Evolutionary conservation across 2,113 vertebrate genomes (phyloP).

Genomic region (Scophthalmus maximus): DNA sequence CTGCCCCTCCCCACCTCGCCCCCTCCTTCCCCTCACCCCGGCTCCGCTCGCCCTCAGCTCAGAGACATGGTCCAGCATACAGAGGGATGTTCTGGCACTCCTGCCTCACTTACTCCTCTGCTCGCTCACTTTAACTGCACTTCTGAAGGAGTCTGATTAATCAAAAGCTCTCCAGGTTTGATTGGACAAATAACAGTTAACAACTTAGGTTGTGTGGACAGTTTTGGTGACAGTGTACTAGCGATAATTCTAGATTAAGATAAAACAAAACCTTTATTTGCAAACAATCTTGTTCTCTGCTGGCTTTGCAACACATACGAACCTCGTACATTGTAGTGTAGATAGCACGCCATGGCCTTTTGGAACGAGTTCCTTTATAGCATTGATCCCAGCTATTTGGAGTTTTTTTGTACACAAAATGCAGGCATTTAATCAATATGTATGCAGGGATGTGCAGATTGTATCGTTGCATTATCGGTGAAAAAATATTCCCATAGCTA

Average conservation of each 20-base stretch:
- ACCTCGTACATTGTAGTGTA: constrained; percentile 29
- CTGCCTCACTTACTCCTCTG: constrained; percentile 28
- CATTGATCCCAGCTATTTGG: constrained; percentile 50
- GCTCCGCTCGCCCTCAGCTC: constrained; percentile 56
- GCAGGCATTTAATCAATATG: constrained; percentile 69
- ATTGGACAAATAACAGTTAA: constrained; percentile 68
- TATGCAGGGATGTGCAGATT: constrained; percentile 40
- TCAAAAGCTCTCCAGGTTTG: constrained; percentile 69
- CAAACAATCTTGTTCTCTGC: constrained; percentile 22
- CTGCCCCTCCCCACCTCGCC: constrained; percentile 57
- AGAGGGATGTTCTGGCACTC: constrained; percentile 59
- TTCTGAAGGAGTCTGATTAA: constrained; percentile 71
- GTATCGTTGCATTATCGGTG: constrained; percentile 61
- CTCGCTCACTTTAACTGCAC: constrained; percentile 63
- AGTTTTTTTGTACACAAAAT: constrained; percentile 53
- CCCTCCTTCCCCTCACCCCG: constrained; percentile 49
- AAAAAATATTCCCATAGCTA: constrained; percentile 59
- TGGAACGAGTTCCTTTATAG: constrained; percentile 37
- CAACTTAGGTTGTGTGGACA: constrained; percentile 35
- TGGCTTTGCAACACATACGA: constrained; percentile 6
- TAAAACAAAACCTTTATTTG: constrained; percentile 50
- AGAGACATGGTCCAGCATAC: constrained; percentile 78
- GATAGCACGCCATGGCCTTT: constrained; percentile 25
- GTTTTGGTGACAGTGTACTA: constrained; percentile 21
- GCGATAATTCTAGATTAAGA: constrained; percentile 45